phyloP scores from a whole-genome alignment of 2,113 vertebrate genomes.

The Pseudorhombus dupliciocellatus region DNA sequence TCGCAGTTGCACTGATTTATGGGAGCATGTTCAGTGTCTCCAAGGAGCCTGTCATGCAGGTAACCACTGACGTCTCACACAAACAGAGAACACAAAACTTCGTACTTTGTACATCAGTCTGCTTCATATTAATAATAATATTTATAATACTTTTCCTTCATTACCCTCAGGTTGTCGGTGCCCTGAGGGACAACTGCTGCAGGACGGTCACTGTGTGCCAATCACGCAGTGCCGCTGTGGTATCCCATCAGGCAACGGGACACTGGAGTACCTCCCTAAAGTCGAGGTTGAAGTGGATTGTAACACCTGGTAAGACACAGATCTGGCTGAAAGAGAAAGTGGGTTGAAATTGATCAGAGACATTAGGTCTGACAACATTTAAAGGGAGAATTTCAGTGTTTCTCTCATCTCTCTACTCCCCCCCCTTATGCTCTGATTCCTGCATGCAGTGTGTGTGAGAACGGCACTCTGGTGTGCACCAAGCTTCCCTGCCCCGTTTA shows the following conservation, averaged over 20 bases:
- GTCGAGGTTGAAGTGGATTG: constrained; percentile 77
- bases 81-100: background rate
- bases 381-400: background rate
- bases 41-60: constrained; percentile 86
- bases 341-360: background rate
- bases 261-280: constrained; percentile 74
- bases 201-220: constrained; percentile 83
- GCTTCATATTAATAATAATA: background rate
- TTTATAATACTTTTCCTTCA: background rate
- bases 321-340: background rate
- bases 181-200: constrained; percentile 82
- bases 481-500: constrained; percentile 76
- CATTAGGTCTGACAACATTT: background rate
- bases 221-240: constrained; percentile 85
- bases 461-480: constrained; percentile 83
- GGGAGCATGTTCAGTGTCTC: constrained; percentile 89
- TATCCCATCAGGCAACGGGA: constrained; percentile 79
- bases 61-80: constrained; percentile 29
- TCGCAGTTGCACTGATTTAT: constrained; percentile 86
- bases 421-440: background rate
- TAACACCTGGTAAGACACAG: constrained; percentile 83
- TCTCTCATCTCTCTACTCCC: background rate
- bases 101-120: background rate
- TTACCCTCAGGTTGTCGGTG: constrained; percentile 86
- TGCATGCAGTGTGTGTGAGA: constrained; percentile 82